Percentiles rank a stretch among this genome's conserved stretches.
Evolutionary conservation across 2,113 vertebrate genomes (phyloP).

Genomic region (Mormyrus lacerda): DNA sequence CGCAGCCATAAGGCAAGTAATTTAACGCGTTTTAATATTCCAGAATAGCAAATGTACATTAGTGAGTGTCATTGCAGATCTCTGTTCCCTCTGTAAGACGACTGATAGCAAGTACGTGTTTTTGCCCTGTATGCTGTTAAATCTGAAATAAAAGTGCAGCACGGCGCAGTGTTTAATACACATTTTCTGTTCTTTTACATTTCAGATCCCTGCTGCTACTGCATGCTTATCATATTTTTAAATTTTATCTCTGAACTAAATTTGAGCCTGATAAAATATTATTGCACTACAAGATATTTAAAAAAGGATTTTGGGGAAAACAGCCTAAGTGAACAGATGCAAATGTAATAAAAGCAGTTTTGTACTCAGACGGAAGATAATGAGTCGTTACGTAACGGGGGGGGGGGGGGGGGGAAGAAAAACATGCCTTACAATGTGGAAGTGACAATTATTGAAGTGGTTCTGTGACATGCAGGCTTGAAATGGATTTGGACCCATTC

Average conservation of each 20-base stretch:
- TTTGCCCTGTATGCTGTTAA: background rate
- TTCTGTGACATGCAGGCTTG: background rate
- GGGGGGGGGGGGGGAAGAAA: background rate
- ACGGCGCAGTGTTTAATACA: background rate
- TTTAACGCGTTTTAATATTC: background rate
- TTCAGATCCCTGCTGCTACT: background rate
- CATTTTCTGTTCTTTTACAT: background rate
- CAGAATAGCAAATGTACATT: background rate
- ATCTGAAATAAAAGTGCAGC: background rate
- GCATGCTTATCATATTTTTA: background rate
- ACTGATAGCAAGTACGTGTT: background rate
- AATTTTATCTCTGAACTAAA: background rate
- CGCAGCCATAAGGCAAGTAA: background rate
- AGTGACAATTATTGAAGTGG: conserved; percentile 4
- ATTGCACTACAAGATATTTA: background rate
- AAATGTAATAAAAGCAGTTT: background rate
- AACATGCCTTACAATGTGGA: background rate
- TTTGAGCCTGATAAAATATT: background rate
- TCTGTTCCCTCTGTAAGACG: background rate
- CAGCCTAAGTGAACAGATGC: background rate
- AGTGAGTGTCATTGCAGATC: background rate
- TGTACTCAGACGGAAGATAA: background rate
- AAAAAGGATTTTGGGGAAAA: background rate
- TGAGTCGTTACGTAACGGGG: background rate
- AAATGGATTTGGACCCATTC: conserved; percentile 3